Base-by-base conservation (phyloP, 1,140 invertebrate species). In the Drosophila paulistorum region DNA sequence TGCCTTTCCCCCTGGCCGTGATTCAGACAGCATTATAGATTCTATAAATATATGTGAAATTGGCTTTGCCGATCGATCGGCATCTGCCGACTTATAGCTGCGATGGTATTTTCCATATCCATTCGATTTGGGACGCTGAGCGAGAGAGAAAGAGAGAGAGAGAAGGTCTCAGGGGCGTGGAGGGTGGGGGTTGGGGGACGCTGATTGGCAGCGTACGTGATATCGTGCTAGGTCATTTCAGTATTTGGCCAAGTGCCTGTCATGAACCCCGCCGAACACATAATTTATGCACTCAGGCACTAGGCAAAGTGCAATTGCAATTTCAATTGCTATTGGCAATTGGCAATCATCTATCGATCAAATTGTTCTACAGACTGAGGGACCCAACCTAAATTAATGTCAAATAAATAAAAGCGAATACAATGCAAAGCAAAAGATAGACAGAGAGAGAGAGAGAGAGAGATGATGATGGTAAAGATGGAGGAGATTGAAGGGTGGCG, bases 201-300 rank as follows among this genome's bases (percentile, higher is more conserved):
- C 30, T 73, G 73, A 85, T 80, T 84, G 81, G 74, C 77, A 85
- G 81, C 74, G 81, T 74, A 84, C 81, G 77, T 84, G 81, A 67
- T 73, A 73, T 71, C 68, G 71, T 77, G 74, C 74, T 60, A 20
- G 58, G 58, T 61, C 23, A 59, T 59, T 37, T 33, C 39, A 75
- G 55, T 65, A 74, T 68, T 83, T 84, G 73, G 81, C 66, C 76
- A 73, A 84, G 58, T 84, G 81, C 74, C 68, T 51, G 45, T 51
- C 45, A 51, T 51, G 45, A 51, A 51, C 45, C 20, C 45, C 45
- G 45, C 23, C 48, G 68, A 71, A 74, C 70, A 74, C 71, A 76
- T 84, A 85, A 84, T 84, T 84, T 84, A 84, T 84, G 81, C 77
- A 51, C 45, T 13, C 37, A 39, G 37, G 10, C 37, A 39, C 10